phyloP scores from a whole-genome alignment of 2,113 vertebrate genomes.

The Asarcornis scutulata region DNA sequence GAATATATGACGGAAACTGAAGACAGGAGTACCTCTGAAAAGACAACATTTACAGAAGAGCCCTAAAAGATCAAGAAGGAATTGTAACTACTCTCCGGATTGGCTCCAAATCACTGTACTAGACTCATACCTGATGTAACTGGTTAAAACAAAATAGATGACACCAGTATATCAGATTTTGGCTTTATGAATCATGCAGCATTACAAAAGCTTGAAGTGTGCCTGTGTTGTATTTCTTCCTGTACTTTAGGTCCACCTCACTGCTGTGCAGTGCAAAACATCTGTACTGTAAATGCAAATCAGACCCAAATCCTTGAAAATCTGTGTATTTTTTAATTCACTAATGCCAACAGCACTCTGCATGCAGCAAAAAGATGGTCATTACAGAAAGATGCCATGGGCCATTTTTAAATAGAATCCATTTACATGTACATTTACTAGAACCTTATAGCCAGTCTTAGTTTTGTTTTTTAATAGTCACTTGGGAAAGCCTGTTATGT shows the following conservation, averaged over 20 bases:
- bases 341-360: neutral
- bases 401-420: constrained; percentile 13
- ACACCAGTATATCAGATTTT: neutral
- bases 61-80: neutral
- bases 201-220: neutral
- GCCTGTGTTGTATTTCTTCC: neutral
- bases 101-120: neutral
- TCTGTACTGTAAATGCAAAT: constrained; percentile 11
- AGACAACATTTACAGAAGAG: neutral
- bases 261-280: neutral
- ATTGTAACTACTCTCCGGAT: neutral
- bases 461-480: constrained; percentile 34
- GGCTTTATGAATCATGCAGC: neutral
- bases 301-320: constrained; percentile 8
- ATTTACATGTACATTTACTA: constrained; percentile 38
- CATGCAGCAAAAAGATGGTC: neutral
- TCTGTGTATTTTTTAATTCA: neutral
- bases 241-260: neutral
- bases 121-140: neutral
- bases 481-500: constrained; percentile 33
- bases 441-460: constrained; percentile 9
- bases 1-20: neutral
- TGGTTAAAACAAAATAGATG: neutral
- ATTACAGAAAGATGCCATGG: neutral
- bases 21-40: neutral